Base-by-base conservation (phyloP, 1,140 invertebrate genomes). In the Hycleus phaleratus region DNA sequence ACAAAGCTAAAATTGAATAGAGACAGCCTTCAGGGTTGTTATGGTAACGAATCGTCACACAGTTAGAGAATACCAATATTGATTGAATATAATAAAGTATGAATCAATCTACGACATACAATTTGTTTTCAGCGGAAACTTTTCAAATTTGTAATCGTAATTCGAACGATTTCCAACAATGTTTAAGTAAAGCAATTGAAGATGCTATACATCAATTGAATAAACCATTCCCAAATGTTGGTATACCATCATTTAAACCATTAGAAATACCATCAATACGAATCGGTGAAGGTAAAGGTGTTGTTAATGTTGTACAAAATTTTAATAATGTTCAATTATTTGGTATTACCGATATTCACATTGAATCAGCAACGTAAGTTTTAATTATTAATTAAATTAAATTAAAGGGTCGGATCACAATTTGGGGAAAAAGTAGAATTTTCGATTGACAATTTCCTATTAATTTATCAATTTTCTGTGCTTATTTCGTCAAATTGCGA, bases 71-170 rank as follows among this genome's bases (percentile, higher is more conserved):
- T 18, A 18, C 18, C 18, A 2, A 18, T 18, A 1, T 18, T 18
- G 18, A 18, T 18, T 18, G 18, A 18, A 18, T 18, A 0, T 0
- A 32, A 32, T 32, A 4, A 32, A 32, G 4, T 32, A 32, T 32
- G 4, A 7, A 4, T 32, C 7, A 32, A 4, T 32, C 4, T 32
- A 32, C 7, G 26, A 32, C 4, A 32, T 12, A 12, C 12, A 32
- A 5, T 32, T 32, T 7, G 32, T 5, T 3, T 32, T 42, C 39
- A 61, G 59, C 59, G 9, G 4, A 54, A 10, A 47, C 24, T 25
- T 61, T 61, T 45, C 38, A 56, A 26, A 45, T 40, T 49, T 61
- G 59, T 45, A 52, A 53, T 38, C 54, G 59, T 25, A 49, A 44
- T 9, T 49, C 44, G 3, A 45, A 49, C 2, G 39, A 58, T 24